phyloP scores from a whole-genome alignment of 2,113 vertebrate genomes.

The Semnornis frantzii region DNA sequence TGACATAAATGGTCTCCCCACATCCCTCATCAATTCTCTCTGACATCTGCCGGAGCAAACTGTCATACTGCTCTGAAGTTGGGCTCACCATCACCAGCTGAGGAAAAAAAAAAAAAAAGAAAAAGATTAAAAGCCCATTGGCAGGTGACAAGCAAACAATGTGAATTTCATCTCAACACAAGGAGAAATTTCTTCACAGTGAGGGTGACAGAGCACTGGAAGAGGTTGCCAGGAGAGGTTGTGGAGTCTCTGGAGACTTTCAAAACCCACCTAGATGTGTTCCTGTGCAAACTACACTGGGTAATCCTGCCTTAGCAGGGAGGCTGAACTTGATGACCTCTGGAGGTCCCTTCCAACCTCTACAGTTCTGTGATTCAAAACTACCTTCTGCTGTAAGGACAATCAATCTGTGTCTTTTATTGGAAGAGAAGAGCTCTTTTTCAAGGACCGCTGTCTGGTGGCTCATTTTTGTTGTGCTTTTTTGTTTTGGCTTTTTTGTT shows the following conservation, averaged over 20 bases:
- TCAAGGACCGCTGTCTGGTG: background rate
- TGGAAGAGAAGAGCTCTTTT: background rate
- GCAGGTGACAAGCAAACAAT: background rate
- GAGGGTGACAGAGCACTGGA: too few species aligned
- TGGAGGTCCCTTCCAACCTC: too few species aligned
- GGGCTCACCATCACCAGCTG: slow-evolving; percentile 97
- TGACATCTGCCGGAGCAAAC: slow-evolving; percentile 92
- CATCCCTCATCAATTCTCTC: slow-evolving; percentile 97
- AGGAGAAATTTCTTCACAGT: too few species aligned
- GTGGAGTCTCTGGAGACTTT: too few species aligned
- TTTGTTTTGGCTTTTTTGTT: background rate
- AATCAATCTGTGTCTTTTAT: background rate
- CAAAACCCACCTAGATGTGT: too few species aligned
- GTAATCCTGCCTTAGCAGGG: too few species aligned
- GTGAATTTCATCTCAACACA: background rate
- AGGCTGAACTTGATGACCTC: too few species aligned
- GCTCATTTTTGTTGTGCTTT: background rate
- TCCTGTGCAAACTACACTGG: too few species aligned
- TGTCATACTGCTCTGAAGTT: slow-evolving; percentile 96
- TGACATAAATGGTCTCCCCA: slow-evolving; percentile 98
- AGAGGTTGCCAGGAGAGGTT: too few species aligned
- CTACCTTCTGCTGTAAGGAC: background rate
- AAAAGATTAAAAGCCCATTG: slow-evolving; percentile 53
- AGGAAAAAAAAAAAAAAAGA: background rate
- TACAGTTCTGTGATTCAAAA: background rate